Conservation (phyloP, 2,888 invertebrate species). For the Lymantria monacha region DNA sequence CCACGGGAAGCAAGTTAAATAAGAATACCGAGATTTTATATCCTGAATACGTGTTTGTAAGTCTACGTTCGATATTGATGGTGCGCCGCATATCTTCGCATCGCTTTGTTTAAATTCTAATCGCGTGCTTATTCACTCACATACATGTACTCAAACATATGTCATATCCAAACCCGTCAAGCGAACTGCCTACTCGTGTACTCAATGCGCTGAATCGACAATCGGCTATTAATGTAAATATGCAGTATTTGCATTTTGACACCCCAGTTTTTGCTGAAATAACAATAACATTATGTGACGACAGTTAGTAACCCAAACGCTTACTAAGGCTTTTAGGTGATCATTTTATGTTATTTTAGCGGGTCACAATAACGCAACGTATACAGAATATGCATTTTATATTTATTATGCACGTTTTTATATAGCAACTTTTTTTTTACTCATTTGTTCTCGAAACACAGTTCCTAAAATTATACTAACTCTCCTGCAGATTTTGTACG, state of each 20-base stretch:
- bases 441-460: background rate
- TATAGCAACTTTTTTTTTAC: background rate
- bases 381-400: constrained; percentile 38
- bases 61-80: constrained; percentile 31
- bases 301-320: constrained; percentile 41
- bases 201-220: constrained; percentile 61
- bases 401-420: constrained; percentile 12
- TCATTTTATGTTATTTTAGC: constrained; percentile 43
- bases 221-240: constrained; percentile 69
- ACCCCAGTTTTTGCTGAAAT: constrained; percentile 34
- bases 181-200: constrained; percentile 43
- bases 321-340: constrained; percentile 43
- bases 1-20: constrained; percentile 15
- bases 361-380: constrained; percentile 48
- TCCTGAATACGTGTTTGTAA: constrained; percentile 19
- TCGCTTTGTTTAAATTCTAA: constrained; percentile 47
- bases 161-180: constrained; percentile 70
- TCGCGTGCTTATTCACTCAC: constrained; percentile 44
- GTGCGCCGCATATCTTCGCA: constrained; percentile 40
- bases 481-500: background rate
- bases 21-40: constrained; percentile 13
- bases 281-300: constrained; percentile 1
- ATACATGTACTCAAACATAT: constrained; percentile 62
- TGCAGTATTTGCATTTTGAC: constrained; percentile 49
- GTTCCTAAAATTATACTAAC: background rate